Percentiles rank a stretch among this genome's conserved stretches.
Evolutionary conservation across 2,888 invertebrate species (phyloP).

Genomic region (Drosophila flavopinicola): DNA sequence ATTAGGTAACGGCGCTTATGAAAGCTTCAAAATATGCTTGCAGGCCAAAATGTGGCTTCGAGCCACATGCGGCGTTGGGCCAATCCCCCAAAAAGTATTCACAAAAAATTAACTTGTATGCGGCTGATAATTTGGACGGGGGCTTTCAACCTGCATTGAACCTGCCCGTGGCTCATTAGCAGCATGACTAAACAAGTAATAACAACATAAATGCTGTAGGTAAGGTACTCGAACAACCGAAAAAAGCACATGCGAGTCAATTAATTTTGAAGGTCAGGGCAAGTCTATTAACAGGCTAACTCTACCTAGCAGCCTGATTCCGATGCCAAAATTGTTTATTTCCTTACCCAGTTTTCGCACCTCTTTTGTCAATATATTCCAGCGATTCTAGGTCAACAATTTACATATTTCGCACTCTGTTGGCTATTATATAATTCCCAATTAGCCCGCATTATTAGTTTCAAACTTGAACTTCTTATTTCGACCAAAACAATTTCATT

Average conservation of each 20-base stretch:
- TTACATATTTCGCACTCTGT: constrained; percentile 56
- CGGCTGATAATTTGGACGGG: constrained; percentile 18
- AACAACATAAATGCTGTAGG: constrained; percentile 54
- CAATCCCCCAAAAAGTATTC: constrained; percentile 54
- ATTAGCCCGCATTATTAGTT: constrained; percentile 72
- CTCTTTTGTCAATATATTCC: constrained; percentile 53
- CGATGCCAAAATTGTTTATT: constrained; percentile 56
- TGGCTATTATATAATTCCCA: constrained; percentile 54
- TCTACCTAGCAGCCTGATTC: constrained; percentile 39
- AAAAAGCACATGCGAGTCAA: constrained; percentile 48
- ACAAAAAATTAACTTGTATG: constrained; percentile 19
- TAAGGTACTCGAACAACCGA: constrained; percentile 35
- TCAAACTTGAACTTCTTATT: constrained; percentile 72
- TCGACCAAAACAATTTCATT: constrained; percentile 41
- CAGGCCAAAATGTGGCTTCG: constrained; percentile 29
- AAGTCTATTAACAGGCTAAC: constrained; percentile 56
- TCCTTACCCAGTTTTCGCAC: constrained; percentile 69
- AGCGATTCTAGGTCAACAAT: constrained; percentile 70
- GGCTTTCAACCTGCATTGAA: constrained; percentile 57
- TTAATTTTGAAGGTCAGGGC: constrained; percentile 73
- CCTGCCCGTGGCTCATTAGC: constrained; percentile 63
- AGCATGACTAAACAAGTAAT: constrained; percentile 64
- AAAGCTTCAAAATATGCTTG: constrained; percentile 38
- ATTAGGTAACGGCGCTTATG: constrained; percentile 64
- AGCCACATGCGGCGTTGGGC: constrained; percentile 39